These are phyloP conservation scores for Helicolenus hilgendorfi DNA, from an alignment of 2,797 vertebrate genomes.

Conservation along the genomic window DNA sequence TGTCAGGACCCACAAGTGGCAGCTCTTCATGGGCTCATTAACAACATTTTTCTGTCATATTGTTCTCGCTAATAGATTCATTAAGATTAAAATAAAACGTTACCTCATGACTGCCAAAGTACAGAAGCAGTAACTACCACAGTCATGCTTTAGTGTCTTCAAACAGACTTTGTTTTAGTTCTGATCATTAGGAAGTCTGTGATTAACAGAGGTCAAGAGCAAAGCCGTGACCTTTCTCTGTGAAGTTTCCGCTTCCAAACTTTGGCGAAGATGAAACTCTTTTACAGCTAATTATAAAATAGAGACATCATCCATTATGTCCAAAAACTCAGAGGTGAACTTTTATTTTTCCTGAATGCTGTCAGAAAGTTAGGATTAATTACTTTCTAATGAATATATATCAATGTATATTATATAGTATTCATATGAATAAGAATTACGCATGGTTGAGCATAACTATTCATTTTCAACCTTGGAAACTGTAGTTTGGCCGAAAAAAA, in stretches of 20 bases:
- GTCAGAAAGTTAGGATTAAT: neutral
- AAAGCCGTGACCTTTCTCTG: neutral
- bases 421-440: neutral
- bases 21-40: neutral
- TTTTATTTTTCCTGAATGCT: neutral
- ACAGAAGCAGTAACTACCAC: neutral
- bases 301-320: neutral
- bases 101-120: neutral
- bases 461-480: neutral
- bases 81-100: neutral
- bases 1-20: neutral
- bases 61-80: neutral
- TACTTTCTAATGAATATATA: neutral
- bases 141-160: neutral
- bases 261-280: slow-evolving; percentile 10
- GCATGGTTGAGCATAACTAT: neutral
- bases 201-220: slow-evolving; percentile 22
- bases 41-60: neutral
- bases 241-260: slow-evolving; percentile 3
- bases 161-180: slow-evolving; percentile 12
- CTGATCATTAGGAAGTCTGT: slow-evolving; percentile 17
- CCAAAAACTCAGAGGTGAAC: neutral
- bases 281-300: slow-evolving; percentile 11
- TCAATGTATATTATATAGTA: neutral
- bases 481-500: neutral